Conservation (phyloP, 1,140 invertebrate species). For the Zaprionus nigranus region DNA sequence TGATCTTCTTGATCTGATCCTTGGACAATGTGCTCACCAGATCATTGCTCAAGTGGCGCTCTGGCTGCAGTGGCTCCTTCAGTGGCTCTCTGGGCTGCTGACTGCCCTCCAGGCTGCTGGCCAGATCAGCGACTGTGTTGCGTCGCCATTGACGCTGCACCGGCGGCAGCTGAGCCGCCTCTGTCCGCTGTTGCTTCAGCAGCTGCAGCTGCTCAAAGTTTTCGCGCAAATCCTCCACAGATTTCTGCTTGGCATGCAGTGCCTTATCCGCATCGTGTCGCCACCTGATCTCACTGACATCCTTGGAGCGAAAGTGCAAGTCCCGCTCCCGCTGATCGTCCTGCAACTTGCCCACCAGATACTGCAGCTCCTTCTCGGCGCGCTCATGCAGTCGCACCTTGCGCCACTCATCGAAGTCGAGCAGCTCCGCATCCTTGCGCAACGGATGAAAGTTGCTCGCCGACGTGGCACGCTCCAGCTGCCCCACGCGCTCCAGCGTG, state of each 20-base stretch:
- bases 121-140: slow-evolving; percentile 91
- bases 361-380: slow-evolving; percentile 92
- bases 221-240: slow-evolving; percentile 92
- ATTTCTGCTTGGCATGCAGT: slow-evolving; percentile 92
- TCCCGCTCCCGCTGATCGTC: slow-evolving; percentile 92
- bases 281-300: slow-evolving; percentile 90
- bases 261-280: slow-evolving; percentile 90
- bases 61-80: slow-evolving; percentile 31
- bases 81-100: slow-evolving; percentile 71
- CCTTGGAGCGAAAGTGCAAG: slow-evolving; percentile 91
- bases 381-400: slow-evolving; percentile 91
- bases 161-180: slow-evolving; percentile 86
- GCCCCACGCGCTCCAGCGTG: slow-evolving; percentile 92
- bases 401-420: slow-evolving; percentile 95
- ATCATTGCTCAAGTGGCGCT: slow-evolving; percentile 88
- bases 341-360: slow-evolving; percentile 91
- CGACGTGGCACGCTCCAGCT: slow-evolving; percentile 91
- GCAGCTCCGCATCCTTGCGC: slow-evolving; percentile 90
- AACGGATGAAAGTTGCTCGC: slow-evolving; percentile 89
- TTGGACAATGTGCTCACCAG: slow-evolving; percentile 93
- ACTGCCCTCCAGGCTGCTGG: slow-evolving; percentile 87
- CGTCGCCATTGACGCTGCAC: slow-evolving; percentile 94
- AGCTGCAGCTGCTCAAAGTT: slow-evolving; percentile 86
- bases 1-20: slow-evolving; percentile 93
- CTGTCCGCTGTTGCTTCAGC: slow-evolving; percentile 84